Evolutionary conservation across 2,113 vertebrate species (phyloP), one percentile per base, ranked within the genome.

Genomic region (Amphiprion percula): DNA sequence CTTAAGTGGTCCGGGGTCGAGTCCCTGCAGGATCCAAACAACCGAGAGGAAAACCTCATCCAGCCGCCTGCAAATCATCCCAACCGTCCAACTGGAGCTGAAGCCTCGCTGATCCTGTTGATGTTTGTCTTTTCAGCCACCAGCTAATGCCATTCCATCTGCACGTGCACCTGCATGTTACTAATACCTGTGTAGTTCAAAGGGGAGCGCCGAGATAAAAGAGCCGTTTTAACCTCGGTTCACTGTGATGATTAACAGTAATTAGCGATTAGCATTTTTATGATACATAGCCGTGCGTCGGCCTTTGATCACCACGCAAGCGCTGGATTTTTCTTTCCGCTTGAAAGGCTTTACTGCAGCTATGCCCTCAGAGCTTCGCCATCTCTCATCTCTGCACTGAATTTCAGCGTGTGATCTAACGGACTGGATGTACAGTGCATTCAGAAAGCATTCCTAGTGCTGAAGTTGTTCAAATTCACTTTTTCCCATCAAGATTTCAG

Each of bases 1-100:
- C 49, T 52, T 71, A 80, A 87, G 67, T 54, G 66, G 19, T 77
- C 56, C 76, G 52, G 85, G 26, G 75, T 59, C 3, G 44, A 68
- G 37, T 46, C 62, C 44, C 58, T 19, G 14, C 7, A 6, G 26
- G 39, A 59, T 60, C 10, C 19, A 54, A 79, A 28, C 24, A 26
- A 55, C n/a, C 60, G 23, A 49, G 30, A 15, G n/a, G 2, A 71
- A 55, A 33, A 44, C 41, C 39, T 41, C 9, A 4, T 30, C 30
- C 30, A 4, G 8, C 1, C 33, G 33, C 41, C 14, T 44, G 8
- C 41, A 44, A 44, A 15, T 44, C 41, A 44, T 44, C 16, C 16
- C 21, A 24, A 2, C 16, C 69, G 10, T 33, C 39, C 30, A 24
- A 58, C 24, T 61, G 24, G 21, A 28, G 10, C 1, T 12, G 6